A percentile compares a stretch with the other conserved stretches of the same genome.
Conservation (phyloP, 2,113 vertebrate genomes). For the Dissostichus mawsoni region DNA sequence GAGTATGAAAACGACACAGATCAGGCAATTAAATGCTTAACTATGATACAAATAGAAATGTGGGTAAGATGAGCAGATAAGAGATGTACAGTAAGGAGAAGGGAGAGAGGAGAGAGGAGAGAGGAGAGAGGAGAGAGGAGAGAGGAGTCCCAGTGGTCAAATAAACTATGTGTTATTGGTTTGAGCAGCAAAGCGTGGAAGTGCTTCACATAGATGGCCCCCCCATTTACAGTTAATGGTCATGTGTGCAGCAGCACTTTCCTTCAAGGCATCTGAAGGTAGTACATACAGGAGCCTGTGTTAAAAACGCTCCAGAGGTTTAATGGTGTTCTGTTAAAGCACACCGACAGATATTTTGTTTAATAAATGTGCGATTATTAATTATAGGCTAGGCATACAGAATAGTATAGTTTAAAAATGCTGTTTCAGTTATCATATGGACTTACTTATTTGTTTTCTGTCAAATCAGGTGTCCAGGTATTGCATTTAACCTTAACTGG, state of each 20-base stretch:
- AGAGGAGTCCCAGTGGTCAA: constrained; percentile 60
- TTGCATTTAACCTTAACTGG: too few species aligned
- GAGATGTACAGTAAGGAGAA: constrained; percentile 26
- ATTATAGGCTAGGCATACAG: too few species aligned
- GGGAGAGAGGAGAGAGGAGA: not conserved
- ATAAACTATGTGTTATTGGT: constrained; percentile 72
- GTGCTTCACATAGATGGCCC: constrained; percentile 51
- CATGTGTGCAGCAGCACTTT: constrained; percentile 30
- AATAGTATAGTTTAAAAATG: too few species aligned
- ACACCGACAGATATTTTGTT: not conserved
- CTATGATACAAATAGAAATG: constrained; percentile 43
- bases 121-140: constrained; percentile 19
- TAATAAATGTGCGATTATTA: too few species aligned
- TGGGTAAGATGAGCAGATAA: constrained; percentile 49
- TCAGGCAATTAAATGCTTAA: constrained; percentile 59
- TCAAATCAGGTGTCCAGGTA: too few species aligned
- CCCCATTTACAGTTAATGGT: constrained; percentile 62
- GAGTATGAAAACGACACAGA: constrained; percentile 30
- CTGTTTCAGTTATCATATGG: too few species aligned
- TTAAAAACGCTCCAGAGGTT: constrained; percentile 30
- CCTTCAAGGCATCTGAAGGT: constrained; percentile 18
- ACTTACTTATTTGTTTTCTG: too few species aligned
- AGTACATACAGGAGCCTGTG: constrained; percentile 19
- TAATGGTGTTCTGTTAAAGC: constrained; percentile 37
- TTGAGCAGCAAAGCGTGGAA: constrained; percentile 73